Conservation (phyloP, 2,888 invertebrate species). For the Palloptera scutellata region DNA sequence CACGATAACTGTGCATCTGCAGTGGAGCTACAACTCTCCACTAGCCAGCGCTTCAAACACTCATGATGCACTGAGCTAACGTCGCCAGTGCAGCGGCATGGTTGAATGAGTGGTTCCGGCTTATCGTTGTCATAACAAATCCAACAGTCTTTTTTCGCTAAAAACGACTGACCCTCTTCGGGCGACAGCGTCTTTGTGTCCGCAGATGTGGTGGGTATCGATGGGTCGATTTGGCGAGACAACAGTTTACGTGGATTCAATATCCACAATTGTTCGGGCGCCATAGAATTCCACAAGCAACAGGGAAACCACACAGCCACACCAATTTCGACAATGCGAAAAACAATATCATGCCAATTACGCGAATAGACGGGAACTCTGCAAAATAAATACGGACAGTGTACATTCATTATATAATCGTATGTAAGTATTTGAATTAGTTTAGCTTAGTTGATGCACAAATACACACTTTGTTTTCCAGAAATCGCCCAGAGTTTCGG, state of each 20-base stretch:
- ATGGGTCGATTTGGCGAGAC: constrained; percentile 71
- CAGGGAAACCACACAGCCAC: constrained; percentile 96
- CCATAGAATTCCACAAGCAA: constrained; percentile 95
- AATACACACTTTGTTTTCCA: constrained; percentile 86
- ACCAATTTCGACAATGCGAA: constrained; percentile 90
- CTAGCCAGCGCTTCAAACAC: constrained; percentile 87
- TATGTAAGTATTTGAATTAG: not conserved
- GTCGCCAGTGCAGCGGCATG: constrained; percentile 90
- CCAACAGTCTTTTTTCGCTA: constrained; percentile 83
- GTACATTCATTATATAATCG: not conserved
- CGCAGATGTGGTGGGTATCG: constrained; percentile 64
- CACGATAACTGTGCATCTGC: constrained; percentile 76
- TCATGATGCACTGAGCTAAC: constrained; percentile 93
- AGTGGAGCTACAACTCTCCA: constrained; percentile 82
- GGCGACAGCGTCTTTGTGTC: constrained; percentile 61
- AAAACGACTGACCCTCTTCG: constrained; percentile 68
- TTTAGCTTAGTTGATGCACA: not conserved
- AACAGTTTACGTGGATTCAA: constrained; percentile 89
- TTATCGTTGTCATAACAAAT: constrained; percentile 89
- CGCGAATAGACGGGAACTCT: constrained; percentile 88
- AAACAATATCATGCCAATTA: constrained; percentile 91
- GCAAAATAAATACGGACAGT: constrained; percentile 23
- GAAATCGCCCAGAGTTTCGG: constrained; percentile 89
- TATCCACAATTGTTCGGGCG: constrained; percentile 92
- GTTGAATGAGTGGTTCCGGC: constrained; percentile 84